Conservation (phyloP, 2,113 vertebrate species). For the Mus pahari region DNA sequence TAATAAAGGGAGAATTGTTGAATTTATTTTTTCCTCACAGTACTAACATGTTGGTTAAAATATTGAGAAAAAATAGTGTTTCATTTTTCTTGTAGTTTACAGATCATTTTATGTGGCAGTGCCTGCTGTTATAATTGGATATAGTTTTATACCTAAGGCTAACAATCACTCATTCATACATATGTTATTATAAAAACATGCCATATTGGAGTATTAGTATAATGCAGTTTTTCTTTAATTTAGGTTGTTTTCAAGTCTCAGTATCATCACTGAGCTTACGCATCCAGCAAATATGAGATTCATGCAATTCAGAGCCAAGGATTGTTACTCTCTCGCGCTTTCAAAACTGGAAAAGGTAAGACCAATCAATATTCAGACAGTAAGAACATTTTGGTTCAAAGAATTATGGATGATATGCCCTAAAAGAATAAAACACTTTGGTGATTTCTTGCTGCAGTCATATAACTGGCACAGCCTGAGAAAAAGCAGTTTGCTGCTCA, state of each 20-base stretch:
- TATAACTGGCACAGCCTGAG: background rate
- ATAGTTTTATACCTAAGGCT: conserved; percentile 10
- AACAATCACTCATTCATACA: conserved; percentile 61
- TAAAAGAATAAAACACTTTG: background rate
- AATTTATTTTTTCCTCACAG: conserved; percentile 51
- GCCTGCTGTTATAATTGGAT: conserved; percentile 15
- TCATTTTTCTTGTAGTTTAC: conserved; percentile 36
- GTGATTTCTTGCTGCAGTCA: background rate
- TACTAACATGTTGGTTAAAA: conserved; percentile 58
- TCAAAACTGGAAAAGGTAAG: conserved; percentile 98
- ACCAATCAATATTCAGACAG: background rate
- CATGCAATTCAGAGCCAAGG: conserved; percentile 99
- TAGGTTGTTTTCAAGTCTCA: conserved; percentile 97
- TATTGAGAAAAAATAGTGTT: conserved; percentile 33
- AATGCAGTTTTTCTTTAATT: conserved; percentile 66
- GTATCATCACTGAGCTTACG: conserved; percentile 98
- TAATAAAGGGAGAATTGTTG: conserved; percentile 64
- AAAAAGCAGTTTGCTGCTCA: background rate
- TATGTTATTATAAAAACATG: background rate
- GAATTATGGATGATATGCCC: background rate
- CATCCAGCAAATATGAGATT: conserved; percentile 99
- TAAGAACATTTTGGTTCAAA: background rate
- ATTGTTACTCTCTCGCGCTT: conserved; percentile 97
- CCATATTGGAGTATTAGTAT: conserved; percentile 37
- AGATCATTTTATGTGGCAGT: conserved; percentile 32